Evolutionary conservation across 2,113 vertebrate genomes (phyloP), one percentile per base, ranked within the genome.

Genomic region (Indri indri): DNA sequence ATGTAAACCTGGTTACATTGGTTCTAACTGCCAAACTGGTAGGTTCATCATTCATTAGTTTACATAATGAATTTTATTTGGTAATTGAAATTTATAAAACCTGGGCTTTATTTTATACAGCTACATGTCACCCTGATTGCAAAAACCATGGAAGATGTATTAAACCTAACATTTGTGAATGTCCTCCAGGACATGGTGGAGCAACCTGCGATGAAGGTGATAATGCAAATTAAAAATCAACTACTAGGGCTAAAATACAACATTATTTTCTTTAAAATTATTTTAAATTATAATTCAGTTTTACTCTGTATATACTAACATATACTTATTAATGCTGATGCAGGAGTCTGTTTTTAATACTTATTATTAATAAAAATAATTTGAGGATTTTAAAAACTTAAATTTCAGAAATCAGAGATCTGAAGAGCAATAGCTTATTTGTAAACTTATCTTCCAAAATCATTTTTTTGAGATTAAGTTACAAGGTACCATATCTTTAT

Each of bases 121-220:
- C 99, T 84, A 8, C 99, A 10, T 99, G 99, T 93, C 98, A 98
- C 45, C 99, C 99, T 11, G 98, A 99, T 97, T 99, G 99, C 96
- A 99, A 98, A 98, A 99, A 99, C 98, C 98, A 94, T 77, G 99
- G 99, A 61, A 99, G 98, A 96, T 99, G 99, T 96, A 98, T 99
- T 84, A 99, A 98, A 68, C 99, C 99, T 3, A 98, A 99, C 1
- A 79, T 99, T 94, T 99, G 99, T 96, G 98, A 99, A 40, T 99
- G 99, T 97, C 98, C 97, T 11, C 97, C 90, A 32, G 99, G 99
- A 76, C 99, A 99, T 82, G 98, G 97, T 11, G 99, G 99, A 27
- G 83, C 97, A 54, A 97, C 98, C 47, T 99, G 99, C 94, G 99
- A 99, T 61, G 98, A 99, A 99, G 99, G 99, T 99, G 98, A 88